Percentiles rank a stretch among this genome's conserved stretches.
These are phyloP conservation scores for Pipa parva DNA, from an alignment of 2,113 vertebrate genomes.

Conservation along the genomic window DNA sequence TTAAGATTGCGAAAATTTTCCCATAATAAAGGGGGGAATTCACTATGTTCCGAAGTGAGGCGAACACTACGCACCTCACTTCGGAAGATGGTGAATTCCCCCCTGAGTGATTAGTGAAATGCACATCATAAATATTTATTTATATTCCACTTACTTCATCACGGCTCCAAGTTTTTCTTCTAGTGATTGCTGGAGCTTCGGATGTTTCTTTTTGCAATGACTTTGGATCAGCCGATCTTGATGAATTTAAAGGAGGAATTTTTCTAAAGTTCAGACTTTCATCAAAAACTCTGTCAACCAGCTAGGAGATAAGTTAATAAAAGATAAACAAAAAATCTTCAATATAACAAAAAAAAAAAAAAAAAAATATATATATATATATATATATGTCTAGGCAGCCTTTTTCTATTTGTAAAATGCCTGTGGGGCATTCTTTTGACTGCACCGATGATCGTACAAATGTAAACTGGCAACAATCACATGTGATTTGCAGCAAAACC, in stretches of 20 bases:
- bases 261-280: constrained; percentile 98
- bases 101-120: too few species aligned
- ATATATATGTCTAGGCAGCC: background rate
- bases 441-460: too few species aligned
- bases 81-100: too few species aligned
- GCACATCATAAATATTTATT: background rate
- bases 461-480: too few species aligned
- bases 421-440: too few species aligned
- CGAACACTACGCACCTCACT: too few species aligned
- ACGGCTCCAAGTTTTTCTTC: constrained; percentile 93
- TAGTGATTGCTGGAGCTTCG: constrained; percentile 82
- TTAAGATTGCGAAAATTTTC: too few species aligned
- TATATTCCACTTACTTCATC: constrained; percentile 79
- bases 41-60: too few species aligned
- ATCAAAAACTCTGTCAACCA: constrained; percentile 97
- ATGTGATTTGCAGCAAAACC: too few species aligned
- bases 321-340: too few species aligned
- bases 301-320: constrained; percentile 59
- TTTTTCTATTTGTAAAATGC: too few species aligned
- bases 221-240: constrained; percentile 75
- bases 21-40: too few species aligned
- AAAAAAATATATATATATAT: background rate
- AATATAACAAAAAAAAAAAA: constrained; percentile 46
- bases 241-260: constrained; percentile 83
- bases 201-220: constrained; percentile 75